phyloP scores from a whole-genome alignment of 2,113 vertebrate genomes.

The Podiceps cristatus region DNA sequence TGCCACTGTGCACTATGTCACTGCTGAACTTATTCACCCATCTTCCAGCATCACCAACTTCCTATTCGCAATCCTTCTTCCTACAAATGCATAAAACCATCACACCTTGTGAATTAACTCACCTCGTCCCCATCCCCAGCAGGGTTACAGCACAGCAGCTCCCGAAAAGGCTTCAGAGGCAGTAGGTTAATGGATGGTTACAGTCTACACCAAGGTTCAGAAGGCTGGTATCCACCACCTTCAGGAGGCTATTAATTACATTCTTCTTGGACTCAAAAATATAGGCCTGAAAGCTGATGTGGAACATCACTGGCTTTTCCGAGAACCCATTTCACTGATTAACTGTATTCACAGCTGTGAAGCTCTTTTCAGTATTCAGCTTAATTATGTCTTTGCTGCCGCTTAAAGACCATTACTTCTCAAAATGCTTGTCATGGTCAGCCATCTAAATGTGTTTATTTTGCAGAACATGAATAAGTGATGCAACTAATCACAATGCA shows the following conservation, averaged over 20 bases:
- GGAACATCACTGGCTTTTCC: background rate
- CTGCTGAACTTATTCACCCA: background rate
- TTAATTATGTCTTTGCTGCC: background rate
- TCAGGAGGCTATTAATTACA: background rate
- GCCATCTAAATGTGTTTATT: slow-evolving; percentile 24
- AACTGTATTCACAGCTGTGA: slow-evolving; percentile 9
- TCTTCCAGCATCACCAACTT: background rate
- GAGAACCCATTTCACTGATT: background rate
- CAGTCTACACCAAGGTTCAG: background rate
- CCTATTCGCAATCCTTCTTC: background rate
- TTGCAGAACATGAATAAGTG: slow-evolving; percentile 5
- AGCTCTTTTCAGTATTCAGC: background rate
- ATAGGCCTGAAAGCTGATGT: background rate
- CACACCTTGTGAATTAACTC: background rate
- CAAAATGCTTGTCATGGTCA: slow-evolving; percentile 6
- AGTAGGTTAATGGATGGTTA: background rate
- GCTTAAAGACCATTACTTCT: slow-evolving; percentile 6
- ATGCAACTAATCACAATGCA: slow-evolving; percentile 23
- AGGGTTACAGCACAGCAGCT: background rate
- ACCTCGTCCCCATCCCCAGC: rapidly evolving
- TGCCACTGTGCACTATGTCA: background rate
- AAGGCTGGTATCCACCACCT: background rate
- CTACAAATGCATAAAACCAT: background rate
- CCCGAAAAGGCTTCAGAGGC: background rate
- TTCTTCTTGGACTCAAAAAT: background rate